Evolutionary conservation across 2,888 invertebrate genomes (phyloP).

Genomic region (Agrochola lota): DNA sequence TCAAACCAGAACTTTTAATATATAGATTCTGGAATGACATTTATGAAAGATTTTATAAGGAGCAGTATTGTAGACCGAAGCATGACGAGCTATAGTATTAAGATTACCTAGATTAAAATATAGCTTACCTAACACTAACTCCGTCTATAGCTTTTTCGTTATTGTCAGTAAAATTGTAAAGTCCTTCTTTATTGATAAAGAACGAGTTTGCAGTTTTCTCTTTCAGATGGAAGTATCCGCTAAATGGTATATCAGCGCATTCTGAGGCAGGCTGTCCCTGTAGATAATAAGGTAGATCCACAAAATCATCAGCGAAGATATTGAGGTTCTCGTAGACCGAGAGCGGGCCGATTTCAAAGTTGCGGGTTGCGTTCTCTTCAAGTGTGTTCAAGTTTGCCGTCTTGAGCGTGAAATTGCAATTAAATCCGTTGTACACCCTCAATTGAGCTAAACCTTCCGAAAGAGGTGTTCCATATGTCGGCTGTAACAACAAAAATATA

Average conservation of each 20-base stretch:
- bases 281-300: constrained; percentile 81
- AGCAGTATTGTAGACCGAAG: constrained; percentile 69
- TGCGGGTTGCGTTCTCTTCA: constrained; percentile 61
- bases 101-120: constrained; percentile 6
- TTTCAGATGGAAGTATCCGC: constrained; percentile 75
- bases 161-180: constrained; percentile 83
- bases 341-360: constrained; percentile 76
- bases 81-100: constrained; percentile 79
- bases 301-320: constrained; percentile 71
- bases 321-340: constrained; percentile 85
- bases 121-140: constrained; percentile 80
- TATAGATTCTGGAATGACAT: constrained; percentile 82
- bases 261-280: constrained; percentile 71
- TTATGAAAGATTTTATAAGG: constrained; percentile 78
- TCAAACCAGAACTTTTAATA: constrained; percentile 75
- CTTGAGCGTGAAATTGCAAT: constrained; percentile 88
- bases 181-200: constrained; percentile 76
- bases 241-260: constrained; percentile 73
- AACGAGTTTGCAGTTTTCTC: constrained; percentile 85
- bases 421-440: constrained; percentile 93
- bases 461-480: constrained; percentile 91
- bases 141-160: constrained; percentile 86
- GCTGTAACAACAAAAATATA: constrained; percentile 78
- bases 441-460: constrained; percentile 91
- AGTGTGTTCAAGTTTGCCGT: constrained; percentile 57